These are phyloP conservation scores for Allochrocebus solatus DNA, from an alignment of 2,797 vertebrate species.

Conservation along the genomic window DNA sequence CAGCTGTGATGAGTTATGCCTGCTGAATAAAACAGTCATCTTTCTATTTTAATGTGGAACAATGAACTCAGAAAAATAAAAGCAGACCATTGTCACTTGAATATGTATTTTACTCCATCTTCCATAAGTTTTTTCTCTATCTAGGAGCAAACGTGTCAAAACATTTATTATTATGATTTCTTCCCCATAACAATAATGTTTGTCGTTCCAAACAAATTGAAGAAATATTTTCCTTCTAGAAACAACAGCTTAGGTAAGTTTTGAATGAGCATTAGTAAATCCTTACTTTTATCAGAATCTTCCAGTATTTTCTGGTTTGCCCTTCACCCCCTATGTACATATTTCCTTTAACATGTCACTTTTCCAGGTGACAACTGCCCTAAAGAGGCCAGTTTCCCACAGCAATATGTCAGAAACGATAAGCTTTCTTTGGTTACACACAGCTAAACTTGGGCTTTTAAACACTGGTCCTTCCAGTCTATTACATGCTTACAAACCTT, in stretches of 20 bases:
- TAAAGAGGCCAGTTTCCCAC: slow-evolving; percentile 79
- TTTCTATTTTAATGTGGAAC: background rate
- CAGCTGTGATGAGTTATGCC: background rate
- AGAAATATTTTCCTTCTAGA: background rate
- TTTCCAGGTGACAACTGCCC: slow-evolving; percentile 77
- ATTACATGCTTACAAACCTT: slow-evolving; percentile 78
- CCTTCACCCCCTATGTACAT: slow-evolving; percentile 69
- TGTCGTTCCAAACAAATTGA: background rate
- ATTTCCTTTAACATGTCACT: slow-evolving; percentile 81
- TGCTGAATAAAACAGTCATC: background rate
- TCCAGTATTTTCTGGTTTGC: slow-evolving; percentile 72
- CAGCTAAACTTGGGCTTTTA: slow-evolving; percentile 73
- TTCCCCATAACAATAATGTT: background rate
- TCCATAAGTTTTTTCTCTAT: background rate
- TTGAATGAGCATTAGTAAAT: slow-evolving; percentile 69
- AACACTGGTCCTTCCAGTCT: slow-evolving; percentile 60
- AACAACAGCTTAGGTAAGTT: slow-evolving; percentile 63
- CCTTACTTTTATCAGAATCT: slow-evolving; percentile 70
- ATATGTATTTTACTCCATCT: background rate
- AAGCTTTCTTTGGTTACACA: slow-evolving; percentile 58
- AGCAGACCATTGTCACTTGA: background rate
- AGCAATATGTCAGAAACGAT: slow-evolving; percentile 79
- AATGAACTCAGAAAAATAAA: background rate
- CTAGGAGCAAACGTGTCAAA: background rate
- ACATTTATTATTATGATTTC: background rate